Evolutionary conservation across 2,113 vertebrate species (phyloP).

Genomic region (Silurus asotus): DNA sequence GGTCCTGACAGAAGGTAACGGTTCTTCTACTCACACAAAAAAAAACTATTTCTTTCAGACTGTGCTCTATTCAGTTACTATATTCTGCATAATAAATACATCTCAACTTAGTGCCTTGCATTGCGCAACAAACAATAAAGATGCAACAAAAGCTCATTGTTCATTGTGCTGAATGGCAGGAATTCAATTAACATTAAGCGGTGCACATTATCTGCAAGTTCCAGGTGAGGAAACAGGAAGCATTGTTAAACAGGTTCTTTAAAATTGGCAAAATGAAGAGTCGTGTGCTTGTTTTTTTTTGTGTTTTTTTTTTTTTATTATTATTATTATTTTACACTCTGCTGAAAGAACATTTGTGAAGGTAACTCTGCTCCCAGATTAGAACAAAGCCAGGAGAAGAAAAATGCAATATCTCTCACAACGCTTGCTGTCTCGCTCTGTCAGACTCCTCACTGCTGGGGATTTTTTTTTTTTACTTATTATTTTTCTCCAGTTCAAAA

Average conservation of each 20-base stretch:
- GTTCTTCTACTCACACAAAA: neutral
- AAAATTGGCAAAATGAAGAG: slow-evolving; percentile 33
- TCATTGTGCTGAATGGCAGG: slow-evolving; percentile 19
- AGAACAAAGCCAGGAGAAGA: slow-evolving; percentile 47
- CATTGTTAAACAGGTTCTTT: slow-evolving; percentile 36
- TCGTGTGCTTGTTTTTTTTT: slow-evolving; percentile 25
- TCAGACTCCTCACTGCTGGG: slow-evolving; percentile 52
- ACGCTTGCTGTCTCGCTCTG: slow-evolving; percentile 61
- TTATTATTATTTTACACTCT: slow-evolving; percentile 16
- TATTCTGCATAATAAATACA: slow-evolving; percentile 27
- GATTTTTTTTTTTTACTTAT: slow-evolving; percentile 51
- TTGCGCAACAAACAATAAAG: slow-evolving; percentile 40
- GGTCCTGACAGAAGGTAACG: neutral
- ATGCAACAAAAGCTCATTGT: slow-evolving; percentile 30
- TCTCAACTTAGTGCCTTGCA: neutral
- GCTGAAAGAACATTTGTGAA: slow-evolving; percentile 40
- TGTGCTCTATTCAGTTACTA: neutral
- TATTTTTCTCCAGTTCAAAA: slow-evolving; percentile 69
- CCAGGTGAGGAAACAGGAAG: slow-evolving; percentile 44
- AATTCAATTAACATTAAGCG: slow-evolving; percentile 39
- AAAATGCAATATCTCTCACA: slow-evolving; percentile 50
- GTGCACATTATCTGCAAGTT: slow-evolving; percentile 41
- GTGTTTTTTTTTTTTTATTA: neutral
- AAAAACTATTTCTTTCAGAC: slow-evolving; percentile 3
- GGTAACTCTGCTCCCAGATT: slow-evolving; percentile 45